phyloP scores from a whole-genome alignment of 2,888 invertebrate species.

The Polymixis flavicincta region DNA sequence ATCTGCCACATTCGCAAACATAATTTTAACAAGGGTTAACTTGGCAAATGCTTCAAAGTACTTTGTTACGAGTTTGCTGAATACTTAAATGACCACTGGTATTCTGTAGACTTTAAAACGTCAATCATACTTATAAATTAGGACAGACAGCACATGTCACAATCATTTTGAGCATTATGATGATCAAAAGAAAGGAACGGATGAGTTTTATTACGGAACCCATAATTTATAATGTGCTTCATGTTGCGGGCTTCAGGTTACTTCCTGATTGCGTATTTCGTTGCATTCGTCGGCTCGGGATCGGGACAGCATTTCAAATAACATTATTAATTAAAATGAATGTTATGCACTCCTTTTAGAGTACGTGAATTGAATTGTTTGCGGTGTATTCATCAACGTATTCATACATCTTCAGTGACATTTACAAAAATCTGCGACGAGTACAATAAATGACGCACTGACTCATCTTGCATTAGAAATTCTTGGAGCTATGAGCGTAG shows the following conservation, averaged over 20 bases:
- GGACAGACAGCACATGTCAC: slow-evolving; percentile 20
- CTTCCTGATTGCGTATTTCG: slow-evolving; percentile 75
- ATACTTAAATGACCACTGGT: not conserved
- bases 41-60: slow-evolving; percentile 26
- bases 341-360: not conserved
- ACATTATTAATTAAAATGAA: not conserved
- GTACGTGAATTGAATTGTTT: not conserved
- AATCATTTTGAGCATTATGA: slow-evolving; percentile 52
- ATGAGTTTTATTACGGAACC: slow-evolving; percentile 79
- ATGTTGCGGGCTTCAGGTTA: slow-evolving; percentile 74
- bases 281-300: slow-evolving; percentile 48
- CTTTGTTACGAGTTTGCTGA: slow-evolving; percentile 18
- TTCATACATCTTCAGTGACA: not conserved
- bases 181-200: slow-evolving; percentile 80
- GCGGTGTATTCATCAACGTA: not conserved
- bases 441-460: slow-evolving; percentile 24
- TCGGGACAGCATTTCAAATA: slow-evolving; percentile 23
- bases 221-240: slow-evolving; percentile 75
- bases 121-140: slow-evolving; percentile 24
- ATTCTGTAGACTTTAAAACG: slow-evolving; percentile 21
- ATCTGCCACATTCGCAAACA: slow-evolving; percentile 34
- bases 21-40: slow-evolving; percentile 29
- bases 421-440: slow-evolving; percentile 23
- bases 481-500: slow-evolving; percentile 41
- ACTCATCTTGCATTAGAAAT: slow-evolving; percentile 39